phyloP scores from a whole-genome alignment of 2,888 invertebrate species.

The Strigamia crassipes region DNA sequence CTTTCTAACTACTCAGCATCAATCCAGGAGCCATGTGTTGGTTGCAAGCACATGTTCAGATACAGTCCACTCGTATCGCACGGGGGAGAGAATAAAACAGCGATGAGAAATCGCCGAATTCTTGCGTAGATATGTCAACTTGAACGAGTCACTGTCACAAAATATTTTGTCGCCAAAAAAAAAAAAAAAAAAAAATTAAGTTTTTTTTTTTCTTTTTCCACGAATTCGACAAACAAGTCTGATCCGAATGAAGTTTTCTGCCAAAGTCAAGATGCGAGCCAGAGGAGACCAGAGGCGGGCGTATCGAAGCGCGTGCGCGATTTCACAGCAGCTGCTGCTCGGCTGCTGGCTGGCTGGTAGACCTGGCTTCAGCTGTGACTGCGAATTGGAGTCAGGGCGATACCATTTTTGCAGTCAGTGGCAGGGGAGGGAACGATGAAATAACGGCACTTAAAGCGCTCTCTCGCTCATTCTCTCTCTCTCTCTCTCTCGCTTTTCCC shows the following conservation, averaged over 20 bases:
- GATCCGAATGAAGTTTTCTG: neutral
- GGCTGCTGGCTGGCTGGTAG: slow-evolving; percentile 27
- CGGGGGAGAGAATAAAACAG: neutral
- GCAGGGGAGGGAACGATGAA: slow-evolving; percentile 3
- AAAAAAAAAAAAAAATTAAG: too few relatives aligned
- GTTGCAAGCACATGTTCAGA: slow-evolving; percentile 20
- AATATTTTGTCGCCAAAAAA: neutral
- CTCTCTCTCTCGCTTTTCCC: neutral
- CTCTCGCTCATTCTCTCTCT: too few relatives aligned
- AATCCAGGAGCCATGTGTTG: slow-evolving; percentile 17
- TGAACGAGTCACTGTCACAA: neutral
- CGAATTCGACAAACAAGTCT: neutral
- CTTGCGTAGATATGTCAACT: too few relatives aligned
- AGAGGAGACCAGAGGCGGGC: slow-evolving; percentile 10
- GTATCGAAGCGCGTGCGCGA: slow-evolving; percentile 27
- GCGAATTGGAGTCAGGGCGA: slow-evolving; percentile 26
- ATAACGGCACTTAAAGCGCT: slow-evolving; percentile 10
- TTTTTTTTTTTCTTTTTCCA: neutral
- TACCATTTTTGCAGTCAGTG: slow-evolving; percentile 16
- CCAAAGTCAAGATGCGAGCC: neutral
- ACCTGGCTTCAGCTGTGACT: slow-evolving; percentile 30
- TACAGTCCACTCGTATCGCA: neutral
- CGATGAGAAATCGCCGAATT: neutral
- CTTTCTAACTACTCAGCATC: slow-evolving; percentile 15
- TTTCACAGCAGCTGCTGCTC: slow-evolving; percentile 30